phyloP scores from a whole-genome alignment of 2,888 invertebrate species.

The Leptopterna dolabrata region DNA sequence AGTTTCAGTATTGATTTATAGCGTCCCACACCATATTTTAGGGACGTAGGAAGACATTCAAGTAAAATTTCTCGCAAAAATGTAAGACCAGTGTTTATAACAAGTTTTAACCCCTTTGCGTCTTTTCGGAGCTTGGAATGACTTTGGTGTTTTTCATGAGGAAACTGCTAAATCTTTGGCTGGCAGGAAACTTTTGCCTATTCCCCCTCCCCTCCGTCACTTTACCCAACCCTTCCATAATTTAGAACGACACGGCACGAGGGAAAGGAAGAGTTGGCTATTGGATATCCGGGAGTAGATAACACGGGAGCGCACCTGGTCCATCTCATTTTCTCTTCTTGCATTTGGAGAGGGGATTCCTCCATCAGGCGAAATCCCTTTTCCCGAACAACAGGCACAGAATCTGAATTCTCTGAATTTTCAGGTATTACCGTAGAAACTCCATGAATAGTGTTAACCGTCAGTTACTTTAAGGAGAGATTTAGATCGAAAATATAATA shows the following conservation, averaged over 20 bases:
- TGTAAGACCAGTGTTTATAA: background rate
- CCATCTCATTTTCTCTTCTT: slow-evolving; percentile 41
- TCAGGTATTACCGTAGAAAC: background rate
- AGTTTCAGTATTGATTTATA: background rate
- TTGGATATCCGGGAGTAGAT: slow-evolving; percentile 39
- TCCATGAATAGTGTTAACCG: no score
- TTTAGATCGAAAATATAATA: background rate
- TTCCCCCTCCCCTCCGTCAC: background rate
- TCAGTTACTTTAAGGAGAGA: no score
- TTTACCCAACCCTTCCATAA: slow-evolving; percentile 15
- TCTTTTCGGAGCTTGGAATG: background rate
- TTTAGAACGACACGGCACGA: background rate
- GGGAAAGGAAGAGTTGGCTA: slow-evolving; percentile 20
- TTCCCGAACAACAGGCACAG: background rate
- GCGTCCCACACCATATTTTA: background rate
- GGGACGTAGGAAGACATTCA: background rate
- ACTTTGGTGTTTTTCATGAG: background rate
- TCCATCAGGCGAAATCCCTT: background rate
- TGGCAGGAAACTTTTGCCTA: background rate
- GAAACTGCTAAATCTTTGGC: slow-evolving; percentile 21
- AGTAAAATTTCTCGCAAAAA: background rate
- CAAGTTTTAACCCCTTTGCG: background rate
- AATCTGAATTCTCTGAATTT: background rate
- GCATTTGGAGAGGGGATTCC: background rate
- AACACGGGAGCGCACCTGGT: slow-evolving; percentile 34